These are phyloP conservation scores for Spea bombifrons DNA, from an alignment of 2,113 vertebrate genomes.

Conservation along the genomic window DNA sequence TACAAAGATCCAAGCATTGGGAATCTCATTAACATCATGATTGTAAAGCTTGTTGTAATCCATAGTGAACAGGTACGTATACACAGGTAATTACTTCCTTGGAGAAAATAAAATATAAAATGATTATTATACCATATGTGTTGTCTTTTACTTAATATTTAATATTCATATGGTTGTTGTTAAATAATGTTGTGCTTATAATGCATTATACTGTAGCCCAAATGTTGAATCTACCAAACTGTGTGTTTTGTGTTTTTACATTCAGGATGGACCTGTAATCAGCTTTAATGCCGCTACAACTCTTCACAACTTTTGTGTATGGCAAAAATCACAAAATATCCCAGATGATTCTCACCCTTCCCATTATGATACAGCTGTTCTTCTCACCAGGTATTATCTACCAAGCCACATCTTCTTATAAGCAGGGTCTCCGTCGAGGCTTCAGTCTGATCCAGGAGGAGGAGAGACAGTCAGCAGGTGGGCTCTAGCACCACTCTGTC, in stretches of 20 bases:
- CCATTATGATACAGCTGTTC: slow-evolving; percentile 93
- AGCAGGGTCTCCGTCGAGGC: too few relatives aligned
- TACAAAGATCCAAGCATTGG: slow-evolving; percentile 94
- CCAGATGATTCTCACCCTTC: slow-evolving; percentile 85
- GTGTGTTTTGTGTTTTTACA: neutral
- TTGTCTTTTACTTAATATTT: too few relatives aligned
- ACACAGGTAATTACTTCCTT: neutral
- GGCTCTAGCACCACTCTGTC: too few relatives aligned
- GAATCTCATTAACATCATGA: slow-evolving; percentile 93
- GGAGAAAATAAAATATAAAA: too few relatives aligned
- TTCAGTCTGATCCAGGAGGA: too few relatives aligned
- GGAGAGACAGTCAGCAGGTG: too few relatives aligned
- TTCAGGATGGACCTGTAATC: slow-evolving; percentile 88
- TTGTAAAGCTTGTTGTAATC: slow-evolving; percentile 89
- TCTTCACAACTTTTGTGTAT: slow-evolving; percentile 90
- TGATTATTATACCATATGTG: too few relatives aligned
- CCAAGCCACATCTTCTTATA: too few relatives aligned
- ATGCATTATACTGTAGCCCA: too few relatives aligned
- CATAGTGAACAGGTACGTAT: slow-evolving; percentile 88
- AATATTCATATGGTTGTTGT: too few relatives aligned
- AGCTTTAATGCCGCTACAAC: slow-evolving; percentile 89
- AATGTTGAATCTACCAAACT: too few relatives aligned
- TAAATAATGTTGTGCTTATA: too few relatives aligned
- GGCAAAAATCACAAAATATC: slow-evolving; percentile 89
- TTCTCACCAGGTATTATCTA: slow-evolving; percentile 83